Evolutionary conservation across 2,888 invertebrate species (phyloP).

Genomic region (Cryptus viduatorius): DNA sequence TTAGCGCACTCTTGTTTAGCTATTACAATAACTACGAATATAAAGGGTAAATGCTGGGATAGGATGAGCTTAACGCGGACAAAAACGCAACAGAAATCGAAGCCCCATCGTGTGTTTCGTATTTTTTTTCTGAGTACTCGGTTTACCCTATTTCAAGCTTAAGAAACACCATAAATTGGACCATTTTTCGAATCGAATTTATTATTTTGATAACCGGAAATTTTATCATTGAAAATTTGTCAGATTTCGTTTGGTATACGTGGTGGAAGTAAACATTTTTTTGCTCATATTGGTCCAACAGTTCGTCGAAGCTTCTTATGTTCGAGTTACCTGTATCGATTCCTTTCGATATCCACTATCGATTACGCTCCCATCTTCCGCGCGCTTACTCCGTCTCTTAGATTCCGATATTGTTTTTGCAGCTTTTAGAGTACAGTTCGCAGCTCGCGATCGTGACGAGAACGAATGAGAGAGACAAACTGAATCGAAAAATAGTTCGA

Average conservation of each 20-base stretch:
- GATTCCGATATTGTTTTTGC: constrained; percentile 51
- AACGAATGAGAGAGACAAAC: constrained; percentile 70
- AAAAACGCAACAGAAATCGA: too few relatives aligned
- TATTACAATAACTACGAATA: neutral
- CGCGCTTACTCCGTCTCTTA: constrained; percentile 12
- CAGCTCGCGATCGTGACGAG: constrained; percentile 6
- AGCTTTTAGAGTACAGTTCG: neutral
- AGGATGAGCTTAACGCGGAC: too few relatives aligned
- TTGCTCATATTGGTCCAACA: neutral
- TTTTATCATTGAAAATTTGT: too few relatives aligned
- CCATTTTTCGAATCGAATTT: too few relatives aligned
- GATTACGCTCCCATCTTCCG: constrained; percentile 6
- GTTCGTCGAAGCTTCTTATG: neutral
- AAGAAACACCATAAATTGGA: too few relatives aligned
- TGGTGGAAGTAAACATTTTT: neutral
- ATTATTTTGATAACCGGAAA: too few relatives aligned
- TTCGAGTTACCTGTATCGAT: neutral
- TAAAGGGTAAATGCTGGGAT: neutral
- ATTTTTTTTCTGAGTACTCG: too few relatives aligned
- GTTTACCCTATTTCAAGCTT: too few relatives aligned
- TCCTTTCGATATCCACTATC: constrained; percentile 15
- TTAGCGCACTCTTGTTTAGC: neutral
- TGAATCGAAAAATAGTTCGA: constrained; percentile 75
- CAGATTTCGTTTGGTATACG: neutral
- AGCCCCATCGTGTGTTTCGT: too few relatives aligned